Percentiles rank a stretch among this genome's conserved stretches.
phyloP scores from a whole-genome alignment of 2,888 invertebrate species.

The Scelioninae gen. 2 region DNA sequence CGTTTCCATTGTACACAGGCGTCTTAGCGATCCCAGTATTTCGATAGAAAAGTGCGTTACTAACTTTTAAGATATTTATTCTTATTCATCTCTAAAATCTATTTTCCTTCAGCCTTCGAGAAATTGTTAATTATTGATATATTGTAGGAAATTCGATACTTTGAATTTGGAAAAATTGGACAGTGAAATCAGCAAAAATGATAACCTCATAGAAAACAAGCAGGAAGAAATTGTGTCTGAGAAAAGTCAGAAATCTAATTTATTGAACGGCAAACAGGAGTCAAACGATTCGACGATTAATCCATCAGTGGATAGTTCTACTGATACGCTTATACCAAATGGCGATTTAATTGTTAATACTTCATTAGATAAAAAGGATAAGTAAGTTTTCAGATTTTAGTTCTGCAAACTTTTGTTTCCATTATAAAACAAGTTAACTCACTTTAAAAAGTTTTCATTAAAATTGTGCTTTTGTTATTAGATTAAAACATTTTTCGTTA shows the following conservation, averaged over 20 bases:
- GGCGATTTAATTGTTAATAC: constrained; percentile 65
- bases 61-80: too few relatives aligned
- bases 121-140: constrained; percentile 6
- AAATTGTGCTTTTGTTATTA: too few relatives aligned
- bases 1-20: constrained; percentile 79
- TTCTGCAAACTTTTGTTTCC: too few relatives aligned
- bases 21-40: constrained; percentile 91
- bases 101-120: too few relatives aligned
- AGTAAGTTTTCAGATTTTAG: constrained; percentile 68
- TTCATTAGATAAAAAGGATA: constrained; percentile 64
- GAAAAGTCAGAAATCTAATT: constrained; percentile 63
- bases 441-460: too few relatives aligned
- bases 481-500: too few relatives aligned
- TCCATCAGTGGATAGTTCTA: constrained; percentile 77
- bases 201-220: constrained; percentile 55
- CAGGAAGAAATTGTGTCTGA: constrained; percentile 53
- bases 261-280: constrained; percentile 65
- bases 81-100: neutral
- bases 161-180: constrained; percentile 70
- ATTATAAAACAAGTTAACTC: too few relatives aligned
- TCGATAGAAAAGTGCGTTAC: constrained; percentile 82
- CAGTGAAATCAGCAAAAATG: constrained; percentile 63
- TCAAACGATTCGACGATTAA: constrained; percentile 69
- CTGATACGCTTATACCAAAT: constrained; percentile 77
- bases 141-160: constrained; percentile 72